Conservation (phyloP, 2,888 invertebrate genomes). For the Cynaeus angustus region DNA sequence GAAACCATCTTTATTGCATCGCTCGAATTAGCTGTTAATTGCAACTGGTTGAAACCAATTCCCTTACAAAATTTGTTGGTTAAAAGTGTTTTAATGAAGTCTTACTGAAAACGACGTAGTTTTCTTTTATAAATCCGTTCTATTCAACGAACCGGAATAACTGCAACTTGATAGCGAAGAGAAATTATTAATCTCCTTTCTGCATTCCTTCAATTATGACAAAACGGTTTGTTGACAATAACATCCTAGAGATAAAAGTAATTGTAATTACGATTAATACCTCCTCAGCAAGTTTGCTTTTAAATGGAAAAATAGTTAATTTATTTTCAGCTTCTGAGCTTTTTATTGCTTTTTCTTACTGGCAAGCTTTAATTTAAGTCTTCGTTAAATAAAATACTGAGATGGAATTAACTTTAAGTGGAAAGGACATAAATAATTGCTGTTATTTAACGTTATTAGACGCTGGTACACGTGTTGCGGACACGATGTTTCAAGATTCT, state of each 20-base stretch:
- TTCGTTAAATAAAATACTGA: not conserved
- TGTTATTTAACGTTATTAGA: not conserved
- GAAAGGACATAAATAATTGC: conserved; percentile 1
- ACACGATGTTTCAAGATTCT: no score
- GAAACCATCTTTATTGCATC: not conserved
- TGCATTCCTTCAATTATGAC: conserved; percentile 30
- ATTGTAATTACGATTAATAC: conserved; percentile 28
- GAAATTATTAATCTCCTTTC: conserved; percentile 39
- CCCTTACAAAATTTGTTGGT: conserved; percentile 18
- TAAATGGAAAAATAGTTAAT: not conserved
- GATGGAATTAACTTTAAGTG: not conserved
- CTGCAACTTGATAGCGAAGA: conserved; percentile 39
- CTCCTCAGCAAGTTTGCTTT: conserved; percentile 9
- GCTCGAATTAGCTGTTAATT: conserved; percentile 16
- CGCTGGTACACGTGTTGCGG: not conserved
- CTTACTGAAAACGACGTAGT: conserved; percentile 19
- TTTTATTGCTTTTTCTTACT: not conserved
- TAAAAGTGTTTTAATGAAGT: conserved; percentile 35
- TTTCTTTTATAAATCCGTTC: conserved; percentile 39
- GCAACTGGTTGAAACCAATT: conserved; percentile 11
- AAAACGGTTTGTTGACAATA: conserved; percentile 33
- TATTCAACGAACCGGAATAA: conserved; percentile 40
- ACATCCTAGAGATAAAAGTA: conserved; percentile 21
- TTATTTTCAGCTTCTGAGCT: not conserved
- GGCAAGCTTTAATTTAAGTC: conserved; percentile 1